Base-by-base conservation (phyloP, 2,113 vertebrate species). In the Thalassoma bifasciatum region DNA sequence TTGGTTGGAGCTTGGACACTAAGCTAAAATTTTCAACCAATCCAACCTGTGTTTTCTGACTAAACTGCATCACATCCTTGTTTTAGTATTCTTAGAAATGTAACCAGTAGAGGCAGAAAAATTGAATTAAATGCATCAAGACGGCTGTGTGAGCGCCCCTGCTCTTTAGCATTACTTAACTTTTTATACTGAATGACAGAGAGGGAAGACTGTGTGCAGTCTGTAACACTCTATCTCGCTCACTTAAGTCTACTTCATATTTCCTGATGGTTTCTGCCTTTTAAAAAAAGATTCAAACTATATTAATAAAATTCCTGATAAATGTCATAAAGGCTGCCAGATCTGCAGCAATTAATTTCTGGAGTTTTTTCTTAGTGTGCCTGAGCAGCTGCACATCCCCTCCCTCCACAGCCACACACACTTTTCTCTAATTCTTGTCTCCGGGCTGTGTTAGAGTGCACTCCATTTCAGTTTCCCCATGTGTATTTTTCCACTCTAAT, bases 331-430 rank as follows among this genome's bases (percentile, higher is more conserved):
- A 81, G 83, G 80, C 89, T 75, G 89, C 61, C 64, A 82, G 84
- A 92, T 92, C 81, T 90, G 77, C 88, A 75, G 84, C 87, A 90
- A 92, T 93, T 91, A 88, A 92, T 93, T 92, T 89, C 84, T 84
- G 40, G 60, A 81, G 69, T 74, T 84, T 70, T 72, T 77, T 70
- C 58, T 22, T 19, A 1, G 0, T 59, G 42, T 68, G 85, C 76
- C 85, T 88, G 79, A 91, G 76, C 83, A 87, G 81, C 84, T 85
- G 78, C 81, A 83, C n/a, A 60, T 74, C 85, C 56, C 74, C 74
- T 57, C 64, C 74, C 70, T 40, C 69, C 14, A 17, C 17, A 30
- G 6, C 30, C 30, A 30, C 30, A 30, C 30, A 30, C 30, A 30
- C 17, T 46, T 19, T 46, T 79, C 66, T 76, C 49, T 68, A 73